Evolutionary conservation across 2,113 vertebrate genomes (phyloP).

Genomic region (Argyrosomus japonicus): DNA sequence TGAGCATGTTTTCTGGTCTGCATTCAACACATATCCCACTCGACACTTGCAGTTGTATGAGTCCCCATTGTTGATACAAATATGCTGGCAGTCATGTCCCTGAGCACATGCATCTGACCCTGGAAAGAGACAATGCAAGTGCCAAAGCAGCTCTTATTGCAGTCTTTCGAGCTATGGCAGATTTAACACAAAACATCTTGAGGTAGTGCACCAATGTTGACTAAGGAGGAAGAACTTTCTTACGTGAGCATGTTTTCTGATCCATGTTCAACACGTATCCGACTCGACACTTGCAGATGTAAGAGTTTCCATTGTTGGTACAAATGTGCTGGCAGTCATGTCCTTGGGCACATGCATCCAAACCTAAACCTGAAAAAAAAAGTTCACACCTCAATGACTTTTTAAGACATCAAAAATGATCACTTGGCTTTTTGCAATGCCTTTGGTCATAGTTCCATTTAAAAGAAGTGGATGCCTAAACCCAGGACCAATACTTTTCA

Average conservation of each 20-base stretch:
- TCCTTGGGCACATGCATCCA: slow-evolving; percentile 72
- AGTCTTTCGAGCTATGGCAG: background rate
- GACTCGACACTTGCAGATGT: slow-evolving; percentile 80
- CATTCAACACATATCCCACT: slow-evolving; percentile 82
- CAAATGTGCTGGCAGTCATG: slow-evolving; percentile 85
- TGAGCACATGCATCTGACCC: slow-evolving; percentile 76
- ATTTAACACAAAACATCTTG: background rate
- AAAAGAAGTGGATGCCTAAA: background rate
- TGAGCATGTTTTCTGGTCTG: slow-evolving; percentile 85
- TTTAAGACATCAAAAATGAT: background rate
- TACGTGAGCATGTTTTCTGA: slow-evolving; percentile 83
- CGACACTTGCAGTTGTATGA: slow-evolving; percentile 82
- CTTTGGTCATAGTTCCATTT: background rate
- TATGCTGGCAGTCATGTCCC: slow-evolving; percentile 71
- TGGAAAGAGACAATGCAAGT: slow-evolving; percentile 50
- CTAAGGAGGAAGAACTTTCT: slow-evolving; percentile 32
- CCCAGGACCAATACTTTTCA: background rate
- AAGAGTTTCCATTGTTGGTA: slow-evolving; percentile 68
- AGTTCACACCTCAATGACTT: background rate
- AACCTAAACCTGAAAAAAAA: slow-evolving; percentile 62
- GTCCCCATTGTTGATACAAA: slow-evolving; percentile 74
- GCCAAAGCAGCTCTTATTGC: background rate
- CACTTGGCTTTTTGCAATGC: background rate
- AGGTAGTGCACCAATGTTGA: background rate
- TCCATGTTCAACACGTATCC: slow-evolving; percentile 84